A percentile compares a stretch with the other conserved stretches of the same genome.
Evolutionary conservation across 1,140 invertebrate species (phyloP).

Genomic region (Drosophila micromelanica): DNA sequence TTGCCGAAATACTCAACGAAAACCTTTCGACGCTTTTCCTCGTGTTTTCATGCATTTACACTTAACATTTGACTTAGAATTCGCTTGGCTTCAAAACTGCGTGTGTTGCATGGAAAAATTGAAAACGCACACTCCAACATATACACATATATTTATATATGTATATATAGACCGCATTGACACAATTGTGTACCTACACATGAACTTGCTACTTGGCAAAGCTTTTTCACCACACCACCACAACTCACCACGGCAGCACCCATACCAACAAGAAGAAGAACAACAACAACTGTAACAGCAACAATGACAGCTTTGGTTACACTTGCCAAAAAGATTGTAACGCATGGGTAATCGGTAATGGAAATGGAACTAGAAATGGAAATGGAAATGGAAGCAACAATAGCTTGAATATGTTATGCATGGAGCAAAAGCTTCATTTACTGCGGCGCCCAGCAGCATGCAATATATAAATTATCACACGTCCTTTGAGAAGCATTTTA

Average conservation of each 20-base stretch:
- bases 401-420: neutral
- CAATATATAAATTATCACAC: conserved; percentile 20
- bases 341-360: conserved; percentile 19
- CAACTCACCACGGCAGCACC: conserved; percentile 38
- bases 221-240: conserved; percentile 56
- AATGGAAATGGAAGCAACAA: neutral
- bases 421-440: conserved; percentile 17
- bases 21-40: conserved; percentile 11
- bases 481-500: neutral
- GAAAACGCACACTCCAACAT: neutral
- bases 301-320: conserved; percentile 54
- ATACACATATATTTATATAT: conserved; percentile 1
- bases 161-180: conserved; percentile 22
- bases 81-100: conserved; percentile 15
- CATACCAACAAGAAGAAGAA: conserved; percentile 22
- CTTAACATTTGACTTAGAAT: conserved; percentile 10
- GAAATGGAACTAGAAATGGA: conserved; percentile 6
- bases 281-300: conserved; percentile 36
- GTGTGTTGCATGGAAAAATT: conserved; percentile 46
- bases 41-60: conserved; percentile 9
- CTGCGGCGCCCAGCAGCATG: conserved; percentile 15
- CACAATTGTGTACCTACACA: conserved; percentile 71
- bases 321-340: conserved; percentile 34
- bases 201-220: conserved; percentile 59
- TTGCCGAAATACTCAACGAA: conserved; percentile 33